Conservation (phyloP, 2,113 vertebrate species). For the Varanus salvator region DNA sequence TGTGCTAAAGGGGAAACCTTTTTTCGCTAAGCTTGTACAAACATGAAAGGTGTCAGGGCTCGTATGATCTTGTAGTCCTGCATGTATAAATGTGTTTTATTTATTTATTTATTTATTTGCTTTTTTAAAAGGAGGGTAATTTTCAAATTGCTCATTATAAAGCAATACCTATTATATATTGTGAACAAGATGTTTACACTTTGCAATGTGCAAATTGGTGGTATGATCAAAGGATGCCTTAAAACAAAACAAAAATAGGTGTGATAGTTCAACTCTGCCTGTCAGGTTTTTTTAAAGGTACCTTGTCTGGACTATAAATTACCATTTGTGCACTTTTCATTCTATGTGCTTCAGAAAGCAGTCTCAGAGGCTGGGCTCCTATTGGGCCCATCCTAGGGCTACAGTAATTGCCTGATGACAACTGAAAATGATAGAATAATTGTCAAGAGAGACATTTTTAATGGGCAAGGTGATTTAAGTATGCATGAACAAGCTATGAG, state of each 20-base stretch:
- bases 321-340: constrained; percentile 92
- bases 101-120: constrained; percentile 60
- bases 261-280: constrained; percentile 86
- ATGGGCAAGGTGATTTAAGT: constrained; percentile 98
- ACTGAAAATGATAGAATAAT: constrained; percentile 99
- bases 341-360: constrained; percentile 86
- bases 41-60: constrained; percentile 87
- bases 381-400: constrained; percentile 90
- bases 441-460: constrained; percentile 98
- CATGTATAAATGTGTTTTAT: constrained; percentile 82
- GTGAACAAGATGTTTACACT: constrained; percentile 50
- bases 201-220: constrained; percentile 73
- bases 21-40: constrained; percentile 87
- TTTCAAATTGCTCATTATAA: constrained; percentile 75
- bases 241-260: constrained; percentile 77
- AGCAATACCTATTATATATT: constrained; percentile 57
- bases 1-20: constrained; percentile 88
- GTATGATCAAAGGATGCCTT: constrained; percentile 81
- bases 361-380: constrained; percentile 84
- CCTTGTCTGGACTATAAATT: constrained; percentile 91
- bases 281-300: constrained; percentile 80
- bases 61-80: constrained; percentile 86
- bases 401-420: constrained; percentile 98
- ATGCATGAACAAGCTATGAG: constrained; percentile 95
- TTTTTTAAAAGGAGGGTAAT: constrained; percentile 73